phyloP scores from a whole-genome alignment of 2,113 vertebrate species.

The Podocnemis expansa region DNA sequence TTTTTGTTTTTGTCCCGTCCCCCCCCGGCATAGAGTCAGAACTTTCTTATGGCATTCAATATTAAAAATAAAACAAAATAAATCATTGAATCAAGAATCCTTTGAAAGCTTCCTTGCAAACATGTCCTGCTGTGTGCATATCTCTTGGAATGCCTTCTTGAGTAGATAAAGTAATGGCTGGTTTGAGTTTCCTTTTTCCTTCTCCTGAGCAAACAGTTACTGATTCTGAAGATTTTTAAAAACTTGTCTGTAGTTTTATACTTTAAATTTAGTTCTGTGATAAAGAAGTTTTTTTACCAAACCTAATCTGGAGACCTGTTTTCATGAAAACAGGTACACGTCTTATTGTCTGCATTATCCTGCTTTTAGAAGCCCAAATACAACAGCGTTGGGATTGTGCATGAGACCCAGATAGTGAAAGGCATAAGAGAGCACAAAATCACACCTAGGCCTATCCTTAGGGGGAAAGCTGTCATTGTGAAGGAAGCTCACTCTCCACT shows the following conservation, averaged over 20 bases:
- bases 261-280: background rate
- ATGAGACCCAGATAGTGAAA: background rate
- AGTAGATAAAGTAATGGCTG: background rate
- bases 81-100: background rate
- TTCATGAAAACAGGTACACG: background rate
- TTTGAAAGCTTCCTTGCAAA: background rate
- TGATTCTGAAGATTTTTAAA: background rate
- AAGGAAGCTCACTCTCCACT: background rate
- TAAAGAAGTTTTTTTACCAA: background rate
- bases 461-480: background rate
- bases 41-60: background rate
- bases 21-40: background rate
- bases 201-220: background rate
- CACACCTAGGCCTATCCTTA: background rate
- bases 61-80: background rate
- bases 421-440: background rate
- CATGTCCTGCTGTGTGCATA: no score
- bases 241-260: background rate
- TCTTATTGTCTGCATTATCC: background rate
- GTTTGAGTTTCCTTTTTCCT: background rate
- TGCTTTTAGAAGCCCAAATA: background rate
- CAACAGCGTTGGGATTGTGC: fast-evolving
- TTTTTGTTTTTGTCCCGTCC: no score
- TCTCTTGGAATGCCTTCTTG: background rate
- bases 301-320: background rate